Evolutionary conservation across 64 coral and sea anemone species (phyloP).

Genomic region (Acropora tenuis): DNA sequence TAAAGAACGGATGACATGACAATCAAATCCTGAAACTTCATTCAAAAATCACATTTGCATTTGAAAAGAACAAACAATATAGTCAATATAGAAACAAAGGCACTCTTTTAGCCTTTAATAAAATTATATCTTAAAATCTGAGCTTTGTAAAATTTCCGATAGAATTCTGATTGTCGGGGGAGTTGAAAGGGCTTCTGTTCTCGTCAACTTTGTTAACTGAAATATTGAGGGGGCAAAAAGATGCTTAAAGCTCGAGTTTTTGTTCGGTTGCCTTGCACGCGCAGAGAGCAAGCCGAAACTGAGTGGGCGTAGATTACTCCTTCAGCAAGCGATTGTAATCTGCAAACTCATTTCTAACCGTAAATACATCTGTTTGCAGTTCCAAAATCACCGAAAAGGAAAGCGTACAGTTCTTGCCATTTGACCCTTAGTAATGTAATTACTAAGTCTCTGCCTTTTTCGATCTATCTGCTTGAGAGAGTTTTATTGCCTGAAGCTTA

Average conservation of each 20-base stretch:
- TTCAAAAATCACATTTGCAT: constrained; percentile 31
- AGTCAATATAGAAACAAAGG: constrained; percentile 27
- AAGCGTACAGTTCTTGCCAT: too few relatives aligned
- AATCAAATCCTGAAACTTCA: neutral
- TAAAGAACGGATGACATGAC: constrained; percentile 18
- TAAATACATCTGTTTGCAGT: neutral
- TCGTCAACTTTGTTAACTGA: neutral
- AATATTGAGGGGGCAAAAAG: neutral
- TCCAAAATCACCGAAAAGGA: neutral
- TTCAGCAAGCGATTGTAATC: neutral
- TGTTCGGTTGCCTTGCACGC: constrained; percentile 11
- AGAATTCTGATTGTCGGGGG: neutral
- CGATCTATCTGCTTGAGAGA: too few relatives aligned
- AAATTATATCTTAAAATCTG: neutral
- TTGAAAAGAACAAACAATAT: neutral
- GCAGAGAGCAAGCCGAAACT: constrained; percentile 22
- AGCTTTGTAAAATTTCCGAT: neutral
- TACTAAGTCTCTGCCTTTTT: too few relatives aligned
- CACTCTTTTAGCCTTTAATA: neutral
- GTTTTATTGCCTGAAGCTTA: too few relatives aligned
- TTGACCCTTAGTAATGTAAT: too few relatives aligned
- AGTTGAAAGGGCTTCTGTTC: neutral
- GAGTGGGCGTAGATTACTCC: constrained; percentile 19
- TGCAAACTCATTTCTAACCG: neutral
- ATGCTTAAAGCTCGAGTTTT: neutral